Base-by-base conservation (phyloP, 2,888 invertebrate species). In the Troides helena region DNA sequence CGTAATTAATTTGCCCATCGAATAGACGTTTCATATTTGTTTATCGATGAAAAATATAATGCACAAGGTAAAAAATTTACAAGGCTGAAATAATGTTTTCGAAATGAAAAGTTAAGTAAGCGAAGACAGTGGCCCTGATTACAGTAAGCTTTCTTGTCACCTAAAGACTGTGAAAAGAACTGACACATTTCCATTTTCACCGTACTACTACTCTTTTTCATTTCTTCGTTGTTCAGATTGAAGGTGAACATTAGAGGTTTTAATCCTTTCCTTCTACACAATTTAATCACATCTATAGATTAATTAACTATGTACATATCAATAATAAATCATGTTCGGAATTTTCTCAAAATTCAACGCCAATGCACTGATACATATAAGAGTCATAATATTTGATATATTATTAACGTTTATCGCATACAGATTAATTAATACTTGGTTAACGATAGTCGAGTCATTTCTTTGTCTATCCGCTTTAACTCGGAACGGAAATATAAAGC, bases 181-280 rank as follows among this genome's bases (percentile, higher is more conserved):
- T 87, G 89, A 86, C 89, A 88, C 74, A 87, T 83, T 86, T 88
- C 87, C 77, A 65, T 72, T 70, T 72, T 71, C 75, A 73, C 71
- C 72, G 77, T 72, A 75, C 64, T 60, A 18, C 25, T 67, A 70
- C 21, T 21, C 21, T 62, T 72, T 80, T 76, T 78, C 75, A 75
- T 78, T 77, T 78, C 76, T 80, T 76, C 71, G 71, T 73, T 70
- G 75, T 67, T 75, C 70, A 72, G 67, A 71, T 73, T 70, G 64
- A 65, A 72, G 61, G 58, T 58, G 62, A 62, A 64, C 57, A 63
- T 67, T 62, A 21, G 39, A 36, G 6, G 46, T 58, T 62, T 67
- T 65, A 39, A 60, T 69, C 71, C 72, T 70, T 72, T 60, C 25
- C 64, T 62, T 17, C 58, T 25, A 53, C 62, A 17, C 62, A 67